A percentile compares a stretch with the other conserved stretches of the same genome.
Conservation (phyloP, 1,140 invertebrate species). For the Achatina immaculata region DNA sequence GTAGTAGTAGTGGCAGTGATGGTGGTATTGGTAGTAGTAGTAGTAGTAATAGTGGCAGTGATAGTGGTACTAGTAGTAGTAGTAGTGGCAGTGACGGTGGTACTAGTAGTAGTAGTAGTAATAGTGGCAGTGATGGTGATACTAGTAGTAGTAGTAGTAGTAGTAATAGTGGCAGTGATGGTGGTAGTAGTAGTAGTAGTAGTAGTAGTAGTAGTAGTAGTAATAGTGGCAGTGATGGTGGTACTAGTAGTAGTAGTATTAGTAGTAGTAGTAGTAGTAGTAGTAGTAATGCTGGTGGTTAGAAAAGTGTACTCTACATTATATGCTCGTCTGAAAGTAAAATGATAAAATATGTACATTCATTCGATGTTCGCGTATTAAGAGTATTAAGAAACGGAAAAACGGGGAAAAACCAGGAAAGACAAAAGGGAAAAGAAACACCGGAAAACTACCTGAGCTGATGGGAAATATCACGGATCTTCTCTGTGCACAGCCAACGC, state of each 20-base stretch:
- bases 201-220: slow-evolving; percentile 36
- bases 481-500: no score
- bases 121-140: slow-evolving; percentile 24
- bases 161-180: slow-evolving; percentile 36
- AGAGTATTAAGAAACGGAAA: no score
- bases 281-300: no score
- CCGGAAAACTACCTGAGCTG: no score
- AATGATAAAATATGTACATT: no score
- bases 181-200: slow-evolving; percentile 31
- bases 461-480: no score
- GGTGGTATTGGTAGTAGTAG: slow-evolving; percentile 17
- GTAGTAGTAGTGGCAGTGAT: slow-evolving; percentile 22
- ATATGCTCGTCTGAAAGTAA: no score
- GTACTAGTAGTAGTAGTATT: slow-evolving; percentile 20
- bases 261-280: slow-evolving; percentile 12
- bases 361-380: no score
- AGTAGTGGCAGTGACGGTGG: slow-evolving; percentile 27
- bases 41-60: slow-evolving; percentile 4
- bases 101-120: slow-evolving; percentile 34
- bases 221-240: slow-evolving; percentile 19
- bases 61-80: slow-evolving; percentile 21
- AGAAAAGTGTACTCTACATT: neutral
- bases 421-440: no score
- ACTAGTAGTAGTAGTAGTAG: slow-evolving; percentile 34
- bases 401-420: no score